Evolutionary conservation across 2,113 vertebrate genomes (phyloP).

Genomic region (Eptesicus fuscus): DNA sequence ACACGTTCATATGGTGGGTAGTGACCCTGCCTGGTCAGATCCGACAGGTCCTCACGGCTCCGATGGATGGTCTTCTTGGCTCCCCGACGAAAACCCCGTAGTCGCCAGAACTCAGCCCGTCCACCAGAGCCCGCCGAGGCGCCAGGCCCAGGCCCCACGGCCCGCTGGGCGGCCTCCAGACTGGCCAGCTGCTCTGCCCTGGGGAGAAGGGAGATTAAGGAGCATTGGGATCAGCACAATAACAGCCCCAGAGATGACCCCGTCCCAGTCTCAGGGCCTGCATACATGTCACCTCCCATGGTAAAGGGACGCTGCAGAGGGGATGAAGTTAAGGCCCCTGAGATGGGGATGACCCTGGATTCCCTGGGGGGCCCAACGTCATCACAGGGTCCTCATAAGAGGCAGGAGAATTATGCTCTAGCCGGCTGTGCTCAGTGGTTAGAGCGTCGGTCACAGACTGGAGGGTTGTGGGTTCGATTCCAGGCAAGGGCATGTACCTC

Average conservation of each 20-base stretch:
- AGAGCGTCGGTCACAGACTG: too few species aligned
- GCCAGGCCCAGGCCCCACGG: slow-evolving; percentile 55
- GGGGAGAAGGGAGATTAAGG: neutral
- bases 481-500: too few species aligned
- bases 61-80: slow-evolving; percentile 89
- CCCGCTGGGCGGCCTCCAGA: slow-evolving; percentile 86
- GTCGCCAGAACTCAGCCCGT: slow-evolving; percentile 96
- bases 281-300: accelerated
- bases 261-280: accelerated
- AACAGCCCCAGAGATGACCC: neutral
- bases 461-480: too few species aligned
- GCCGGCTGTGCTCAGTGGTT: too few species aligned
- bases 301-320: too few species aligned
- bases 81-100: slow-evolving; percentile 92
- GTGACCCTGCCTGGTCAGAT: slow-evolving; percentile 93
- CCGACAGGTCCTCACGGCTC: slow-evolving; percentile 91
- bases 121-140: slow-evolving; percentile 77
- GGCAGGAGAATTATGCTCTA: too few species aligned
- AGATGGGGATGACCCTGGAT: too few species aligned
- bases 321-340: neutral
- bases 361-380: neutral
- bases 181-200: slow-evolving; percentile 93
- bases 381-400: neutral
- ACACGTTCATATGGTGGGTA: slow-evolving; percentile 95
- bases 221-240: neutral